Percentiles rank a stretch among this genome's conserved stretches.
These are phyloP conservation scores for Caenorhabditis parvicauda DNA, from an alignment of 2,888 invertebrate genomes.

Conservation along the genomic window DNA sequence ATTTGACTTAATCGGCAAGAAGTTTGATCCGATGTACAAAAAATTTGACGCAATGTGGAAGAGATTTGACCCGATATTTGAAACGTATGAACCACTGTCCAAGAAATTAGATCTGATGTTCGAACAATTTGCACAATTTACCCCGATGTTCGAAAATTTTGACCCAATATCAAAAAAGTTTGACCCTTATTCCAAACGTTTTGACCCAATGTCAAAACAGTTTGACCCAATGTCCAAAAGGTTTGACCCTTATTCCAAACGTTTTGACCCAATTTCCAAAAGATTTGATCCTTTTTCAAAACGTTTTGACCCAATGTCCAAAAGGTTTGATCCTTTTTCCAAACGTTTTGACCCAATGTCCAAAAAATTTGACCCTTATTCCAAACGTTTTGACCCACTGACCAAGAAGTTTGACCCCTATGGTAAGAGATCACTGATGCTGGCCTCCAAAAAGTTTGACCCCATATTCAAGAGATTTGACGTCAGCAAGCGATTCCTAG, in stretches of 20 bases:
- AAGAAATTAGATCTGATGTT: not conserved
- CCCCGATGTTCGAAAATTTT: too few species aligned
- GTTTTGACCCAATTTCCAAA: constrained; percentile 17
- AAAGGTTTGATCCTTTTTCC: not conserved
- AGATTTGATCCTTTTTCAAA: constrained; percentile 5
- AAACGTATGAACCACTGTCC: not conserved
- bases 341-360: constrained; percentile 18
- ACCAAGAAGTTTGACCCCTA: constrained; percentile 9
- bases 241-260: constrained; percentile 23
- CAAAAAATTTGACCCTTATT: constrained; percentile 11
- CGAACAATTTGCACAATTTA: too few species aligned
- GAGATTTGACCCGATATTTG: constrained; percentile 4
- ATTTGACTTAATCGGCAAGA: constrained; percentile 23
- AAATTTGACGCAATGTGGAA: constrained; percentile 17
- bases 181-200: not conserved
- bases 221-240: constrained; percentile 6
- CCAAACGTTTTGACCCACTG: constrained; percentile 17
- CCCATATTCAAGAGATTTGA: not conserved
- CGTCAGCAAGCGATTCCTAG: not conserved
- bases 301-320: not conserved
- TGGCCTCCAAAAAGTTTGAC: too few species aligned
- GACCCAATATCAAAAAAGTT: constrained; percentile 17
- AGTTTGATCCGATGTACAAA: constrained; percentile 12
- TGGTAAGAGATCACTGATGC: too few species aligned
- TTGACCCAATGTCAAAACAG: not conserved